These are phyloP conservation scores for Hoplodrina ambigua DNA, from an alignment of 2,888 invertebrate species.

Conservation along the genomic window DNA sequence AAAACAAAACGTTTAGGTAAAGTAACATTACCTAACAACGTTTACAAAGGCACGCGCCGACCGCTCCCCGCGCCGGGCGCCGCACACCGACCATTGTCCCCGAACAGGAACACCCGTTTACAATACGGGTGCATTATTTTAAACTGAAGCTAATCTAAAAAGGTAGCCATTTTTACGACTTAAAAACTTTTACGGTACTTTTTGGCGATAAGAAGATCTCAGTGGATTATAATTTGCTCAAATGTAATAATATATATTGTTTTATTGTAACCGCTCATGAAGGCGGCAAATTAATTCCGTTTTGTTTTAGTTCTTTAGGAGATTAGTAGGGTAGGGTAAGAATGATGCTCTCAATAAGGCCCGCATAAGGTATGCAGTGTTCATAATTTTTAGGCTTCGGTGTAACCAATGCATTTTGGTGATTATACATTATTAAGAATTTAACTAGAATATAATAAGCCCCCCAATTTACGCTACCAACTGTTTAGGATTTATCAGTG, in stretches of 20 bases:
- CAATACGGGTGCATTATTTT: slow-evolving; percentile 58
- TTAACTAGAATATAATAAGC: slow-evolving; percentile 1
- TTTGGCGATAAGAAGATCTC: slow-evolving; percentile 9
- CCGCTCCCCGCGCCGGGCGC: slow-evolving; percentile 23
- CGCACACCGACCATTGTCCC: slow-evolving; percentile 15
- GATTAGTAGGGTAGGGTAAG: slow-evolving; percentile 9
- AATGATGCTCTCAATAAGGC: slow-evolving; percentile 14
- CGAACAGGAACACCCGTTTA: slow-evolving; percentile 43
- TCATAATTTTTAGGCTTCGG: slow-evolving; percentile 1
- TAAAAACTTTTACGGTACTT: slow-evolving; percentile 11
- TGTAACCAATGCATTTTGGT: neutral
- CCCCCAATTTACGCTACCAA: neutral
- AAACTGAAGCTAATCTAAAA: slow-evolving; percentile 19
- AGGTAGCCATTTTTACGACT: slow-evolving; percentile 37
- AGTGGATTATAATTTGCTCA: slow-evolving; percentile 30
- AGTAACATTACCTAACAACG: slow-evolving; percentile 11
- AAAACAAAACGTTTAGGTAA: slow-evolving; percentile 34
- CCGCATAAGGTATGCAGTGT: slow-evolving; percentile 24
- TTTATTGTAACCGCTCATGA: slow-evolving; percentile 29
- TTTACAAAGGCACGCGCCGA: slow-evolving; percentile 44
- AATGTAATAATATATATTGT: slow-evolving; percentile 26
- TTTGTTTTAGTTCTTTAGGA: slow-evolving; percentile 14
- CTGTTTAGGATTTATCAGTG: neutral
- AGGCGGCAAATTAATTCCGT: slow-evolving; percentile 37
- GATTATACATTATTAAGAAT: slow-evolving; percentile 6